Conservation (phyloP, 2,113 vertebrate genomes). For the Sula dactylatra region DNA sequence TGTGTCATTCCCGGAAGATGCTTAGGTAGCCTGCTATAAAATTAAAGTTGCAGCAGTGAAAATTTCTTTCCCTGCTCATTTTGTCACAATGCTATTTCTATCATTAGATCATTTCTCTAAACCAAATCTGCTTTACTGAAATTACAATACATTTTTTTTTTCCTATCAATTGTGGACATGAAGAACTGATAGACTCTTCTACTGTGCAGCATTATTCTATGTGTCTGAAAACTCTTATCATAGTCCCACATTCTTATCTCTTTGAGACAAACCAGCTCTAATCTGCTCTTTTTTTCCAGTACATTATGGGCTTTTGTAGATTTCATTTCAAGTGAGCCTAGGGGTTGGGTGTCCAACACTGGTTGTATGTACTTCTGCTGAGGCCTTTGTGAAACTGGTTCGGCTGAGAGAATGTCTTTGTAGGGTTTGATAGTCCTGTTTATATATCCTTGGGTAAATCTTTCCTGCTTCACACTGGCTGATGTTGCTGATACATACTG, state of each 20-base stretch:
- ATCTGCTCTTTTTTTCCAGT: fast-evolving
- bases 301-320: neutral
- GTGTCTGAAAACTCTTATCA: neutral
- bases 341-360: neutral
- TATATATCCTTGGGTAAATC: neutral
- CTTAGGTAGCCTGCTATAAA: neutral
- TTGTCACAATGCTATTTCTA: neutral
- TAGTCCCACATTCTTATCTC: neutral
- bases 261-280: neutral
- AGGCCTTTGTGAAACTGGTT: neutral
- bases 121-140: neutral
- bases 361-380: neutral
- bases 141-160: neutral
- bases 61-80: neutral
- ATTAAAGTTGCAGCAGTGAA: neutral
- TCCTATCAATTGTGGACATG: neutral
- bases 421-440: neutral
- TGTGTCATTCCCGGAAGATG: neutral
- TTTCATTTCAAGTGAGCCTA: neutral
- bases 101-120: neutral
- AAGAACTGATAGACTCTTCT: neutral
- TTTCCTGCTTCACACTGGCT: neutral
- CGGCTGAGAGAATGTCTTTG: neutral
- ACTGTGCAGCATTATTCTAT: neutral
- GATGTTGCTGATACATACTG: neutral